phyloP scores from a whole-genome alignment of 1,140 invertebrate species.

The Rhopalosiphum maidis region DNA sequence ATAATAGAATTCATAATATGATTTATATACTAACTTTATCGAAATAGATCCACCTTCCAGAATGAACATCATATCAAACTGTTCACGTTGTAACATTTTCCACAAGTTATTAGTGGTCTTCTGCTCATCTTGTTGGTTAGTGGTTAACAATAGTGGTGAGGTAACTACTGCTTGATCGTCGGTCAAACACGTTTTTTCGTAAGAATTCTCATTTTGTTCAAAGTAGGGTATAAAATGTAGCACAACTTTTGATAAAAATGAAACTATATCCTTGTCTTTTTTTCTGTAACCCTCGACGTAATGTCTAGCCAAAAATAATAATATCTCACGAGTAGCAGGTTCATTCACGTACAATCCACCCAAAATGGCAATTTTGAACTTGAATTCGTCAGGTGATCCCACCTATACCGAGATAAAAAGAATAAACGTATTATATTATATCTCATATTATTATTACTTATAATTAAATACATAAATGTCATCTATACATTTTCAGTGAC shows the following conservation, averaged over 20 bases:
- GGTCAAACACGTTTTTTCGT: slow-evolving; percentile 57
- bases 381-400: slow-evolving; percentile 73
- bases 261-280: slow-evolving; percentile 70
- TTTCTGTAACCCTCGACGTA: slow-evolving; percentile 74
- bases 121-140: slow-evolving; percentile 46
- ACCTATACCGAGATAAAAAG: slow-evolving; percentile 53
- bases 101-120: slow-evolving; percentile 51
- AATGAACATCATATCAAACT: slow-evolving; percentile 71
- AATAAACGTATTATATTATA: background rate
- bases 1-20: slow-evolving; percentile 33
- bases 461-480: background rate
- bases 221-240: slow-evolving; percentile 78
- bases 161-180: slow-evolving; percentile 50
- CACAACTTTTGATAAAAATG: slow-evolving; percentile 74
- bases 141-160: slow-evolving; percentile 58
- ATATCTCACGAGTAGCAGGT: slow-evolving; percentile 82
- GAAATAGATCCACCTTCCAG: slow-evolving; percentile 70
- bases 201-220: slow-evolving; percentile 54
- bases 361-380: slow-evolving; percentile 81
- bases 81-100: slow-evolving; percentile 58
- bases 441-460: background rate
- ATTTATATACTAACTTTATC: slow-evolving; percentile 65
- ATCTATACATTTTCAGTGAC: slow-evolving; percentile 37
- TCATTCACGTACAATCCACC: slow-evolving; percentile 85
- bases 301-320: slow-evolving; percentile 82